These are phyloP conservation scores for Odocoileus virginianus DNA, from an alignment of 2,113 vertebrate genomes.

Conservation along the genomic window DNA sequence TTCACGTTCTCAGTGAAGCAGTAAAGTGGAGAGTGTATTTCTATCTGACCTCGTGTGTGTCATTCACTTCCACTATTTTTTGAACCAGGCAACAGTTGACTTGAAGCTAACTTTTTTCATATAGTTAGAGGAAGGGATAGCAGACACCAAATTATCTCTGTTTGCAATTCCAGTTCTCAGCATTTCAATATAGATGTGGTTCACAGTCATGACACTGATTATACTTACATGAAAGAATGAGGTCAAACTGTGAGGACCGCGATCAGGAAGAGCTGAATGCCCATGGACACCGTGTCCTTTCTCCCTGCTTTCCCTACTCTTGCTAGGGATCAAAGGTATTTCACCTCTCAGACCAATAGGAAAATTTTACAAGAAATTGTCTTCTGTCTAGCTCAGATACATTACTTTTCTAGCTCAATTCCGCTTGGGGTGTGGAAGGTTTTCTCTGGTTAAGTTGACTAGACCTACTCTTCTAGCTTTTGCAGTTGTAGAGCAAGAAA, in stretches of 20 bases:
- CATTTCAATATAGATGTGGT: neutral
- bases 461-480: neutral
- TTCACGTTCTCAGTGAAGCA: neutral
- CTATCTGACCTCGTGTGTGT: neutral
- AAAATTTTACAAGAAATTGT: neutral
- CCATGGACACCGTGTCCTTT: neutral
- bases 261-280: neutral
- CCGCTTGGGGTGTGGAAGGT: neutral
- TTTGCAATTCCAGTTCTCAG: neutral
- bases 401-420: neutral
- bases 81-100: neutral
- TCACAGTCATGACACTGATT: neutral
- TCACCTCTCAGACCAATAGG: neutral
- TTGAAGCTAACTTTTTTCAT: neutral
- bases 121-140: neutral
- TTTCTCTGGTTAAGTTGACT: constrained; percentile 18
- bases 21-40: neutral
- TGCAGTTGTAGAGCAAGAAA: neutral
- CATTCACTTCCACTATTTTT: neutral
- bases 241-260: neutral
- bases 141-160: neutral
- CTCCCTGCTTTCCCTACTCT: neutral
- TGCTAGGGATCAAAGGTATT: neutral
- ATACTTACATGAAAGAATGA: neutral
- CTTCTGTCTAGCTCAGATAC: neutral